Conservation (phyloP, 2,797 vertebrate genomes). For the Benthosema pterotum region DNA sequence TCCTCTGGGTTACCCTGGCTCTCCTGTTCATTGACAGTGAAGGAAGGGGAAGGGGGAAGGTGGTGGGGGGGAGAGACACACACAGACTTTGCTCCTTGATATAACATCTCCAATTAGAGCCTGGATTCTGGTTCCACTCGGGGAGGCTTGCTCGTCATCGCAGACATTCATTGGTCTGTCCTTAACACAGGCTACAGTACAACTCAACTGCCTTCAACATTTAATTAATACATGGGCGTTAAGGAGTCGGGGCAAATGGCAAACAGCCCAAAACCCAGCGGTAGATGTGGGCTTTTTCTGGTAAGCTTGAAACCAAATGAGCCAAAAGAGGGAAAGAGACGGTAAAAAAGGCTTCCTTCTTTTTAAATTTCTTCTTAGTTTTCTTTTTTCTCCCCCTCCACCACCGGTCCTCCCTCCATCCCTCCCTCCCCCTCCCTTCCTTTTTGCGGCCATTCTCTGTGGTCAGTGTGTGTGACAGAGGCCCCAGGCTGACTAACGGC, state of each 20-base stretch:
- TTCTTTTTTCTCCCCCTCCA: constrained; percentile 31
- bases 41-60: neutral
- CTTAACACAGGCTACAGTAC: neutral
- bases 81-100: constrained; percentile 16
- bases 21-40: constrained; percentile 23
- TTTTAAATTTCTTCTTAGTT: constrained; percentile 13
- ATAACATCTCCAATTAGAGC: constrained; percentile 9
- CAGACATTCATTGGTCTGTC: constrained; percentile 25
- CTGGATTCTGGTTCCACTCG: constrained; percentile 16
- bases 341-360: constrained; percentile 15
- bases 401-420: no score
- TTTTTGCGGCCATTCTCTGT: constrained; percentile 45
- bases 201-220: constrained; percentile 6
- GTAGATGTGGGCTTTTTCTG: neutral
- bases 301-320: constrained; percentile 29
- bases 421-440: constrained; percentile 52
- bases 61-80: no score
- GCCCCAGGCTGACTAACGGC: constrained; percentile 73
- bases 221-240: constrained; percentile 71
- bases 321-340: no score
- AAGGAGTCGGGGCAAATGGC: constrained; percentile 76
- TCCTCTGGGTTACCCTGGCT: constrained; percentile 43
- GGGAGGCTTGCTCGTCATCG: constrained; percentile 25
- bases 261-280: constrained; percentile 18
- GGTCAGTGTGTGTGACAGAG: constrained; percentile 70